Evolutionary conservation across 2,797 vertebrate species (phyloP).

Genomic region (Sparidentex hasta): DNA sequence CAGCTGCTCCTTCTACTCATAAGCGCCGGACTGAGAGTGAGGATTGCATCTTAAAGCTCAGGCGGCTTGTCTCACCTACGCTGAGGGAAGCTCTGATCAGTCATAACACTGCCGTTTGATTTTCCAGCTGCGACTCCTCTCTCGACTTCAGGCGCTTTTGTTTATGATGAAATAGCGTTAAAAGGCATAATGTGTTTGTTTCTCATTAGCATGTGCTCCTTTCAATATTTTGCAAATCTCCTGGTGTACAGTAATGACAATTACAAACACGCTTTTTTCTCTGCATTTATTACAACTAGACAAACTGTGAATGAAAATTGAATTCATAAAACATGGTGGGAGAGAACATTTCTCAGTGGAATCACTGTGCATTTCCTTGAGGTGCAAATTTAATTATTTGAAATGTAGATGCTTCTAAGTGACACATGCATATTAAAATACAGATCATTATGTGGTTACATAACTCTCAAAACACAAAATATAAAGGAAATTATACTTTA

Average conservation of each 20-base stretch:
- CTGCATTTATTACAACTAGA: slow-evolving; percentile 18
- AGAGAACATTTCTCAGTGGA: slow-evolving; percentile 5
- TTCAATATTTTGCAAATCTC: slow-evolving; percentile 16
- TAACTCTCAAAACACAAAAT: not conserved
- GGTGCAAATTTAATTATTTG: slow-evolving; percentile 28
- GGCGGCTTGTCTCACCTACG: slow-evolving; percentile 27
- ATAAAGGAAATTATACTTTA: not conserved
- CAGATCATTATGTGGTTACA: not conserved
- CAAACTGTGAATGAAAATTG: slow-evolving; percentile 34
- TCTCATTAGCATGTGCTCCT: slow-evolving; percentile 36
- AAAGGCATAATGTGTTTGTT: slow-evolving; percentile 34
- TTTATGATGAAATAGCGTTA: slow-evolving; percentile 37
- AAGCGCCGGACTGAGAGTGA: slow-evolving; percentile 41
- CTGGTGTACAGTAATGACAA: slow-evolving; percentile 36
- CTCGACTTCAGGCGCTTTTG: slow-evolving; percentile 39
- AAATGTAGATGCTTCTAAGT: slow-evolving; percentile 14
- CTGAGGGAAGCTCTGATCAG: slow-evolving; percentile 52
- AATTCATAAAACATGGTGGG: slow-evolving; percentile 24
- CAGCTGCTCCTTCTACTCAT: slow-evolving; percentile 52
- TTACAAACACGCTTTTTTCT: slow-evolving; percentile 23
- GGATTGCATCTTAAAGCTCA: slow-evolving; percentile 36
- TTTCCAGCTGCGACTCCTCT: slow-evolving; percentile 38
- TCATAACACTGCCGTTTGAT: slow-evolving; percentile 38
- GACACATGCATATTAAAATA: slow-evolving; percentile 1
- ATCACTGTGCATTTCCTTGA: slow-evolving; percentile 12